Conservation (phyloP, 1,140 invertebrate species). For the Zeugodacus cucurbitae region DNA sequence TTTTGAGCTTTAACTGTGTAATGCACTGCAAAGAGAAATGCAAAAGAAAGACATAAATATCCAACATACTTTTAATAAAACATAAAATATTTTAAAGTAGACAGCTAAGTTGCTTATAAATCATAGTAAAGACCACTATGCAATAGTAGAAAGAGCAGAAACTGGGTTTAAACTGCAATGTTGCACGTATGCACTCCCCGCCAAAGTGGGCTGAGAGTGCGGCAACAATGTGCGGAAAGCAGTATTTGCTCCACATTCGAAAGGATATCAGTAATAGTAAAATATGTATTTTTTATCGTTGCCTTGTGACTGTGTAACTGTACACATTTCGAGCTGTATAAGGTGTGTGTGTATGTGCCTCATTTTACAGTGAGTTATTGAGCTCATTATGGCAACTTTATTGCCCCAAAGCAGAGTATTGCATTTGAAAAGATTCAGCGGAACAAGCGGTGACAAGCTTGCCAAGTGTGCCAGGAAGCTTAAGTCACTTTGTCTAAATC, state of each 20-base stretch:
- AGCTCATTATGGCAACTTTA: constrained; percentile 35
- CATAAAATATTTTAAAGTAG: background rate
- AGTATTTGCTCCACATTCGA: background rate
- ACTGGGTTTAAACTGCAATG: background rate
- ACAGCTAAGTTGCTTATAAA: background rate
- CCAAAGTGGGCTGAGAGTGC: background rate
- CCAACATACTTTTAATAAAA: background rate
- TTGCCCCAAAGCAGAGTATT: background rate
- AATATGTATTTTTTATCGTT: background rate
- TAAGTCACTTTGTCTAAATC: constrained; percentile 8
- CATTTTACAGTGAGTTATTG: constrained; percentile 29
- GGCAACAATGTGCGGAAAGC: background rate
- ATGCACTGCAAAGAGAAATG: constrained; percentile 31
- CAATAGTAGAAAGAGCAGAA: background rate
- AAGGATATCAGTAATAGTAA: background rate
- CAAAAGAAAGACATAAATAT: constrained; percentile 36
- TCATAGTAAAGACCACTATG: background rate
- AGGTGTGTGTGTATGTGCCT: background rate
- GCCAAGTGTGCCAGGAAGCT: constrained; percentile 32
- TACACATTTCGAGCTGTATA: background rate
- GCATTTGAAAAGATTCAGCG: constrained; percentile 24
- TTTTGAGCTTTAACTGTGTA: constrained; percentile 56
- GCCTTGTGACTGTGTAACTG: background rate
- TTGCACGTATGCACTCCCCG: background rate
- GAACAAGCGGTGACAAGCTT: background rate